Percentiles rank a stretch among this genome's conserved stretches.
These are phyloP conservation scores for Diplodus puntazzo DNA, from an alignment of 2,797 vertebrate genomes.

Conservation along the genomic window DNA sequence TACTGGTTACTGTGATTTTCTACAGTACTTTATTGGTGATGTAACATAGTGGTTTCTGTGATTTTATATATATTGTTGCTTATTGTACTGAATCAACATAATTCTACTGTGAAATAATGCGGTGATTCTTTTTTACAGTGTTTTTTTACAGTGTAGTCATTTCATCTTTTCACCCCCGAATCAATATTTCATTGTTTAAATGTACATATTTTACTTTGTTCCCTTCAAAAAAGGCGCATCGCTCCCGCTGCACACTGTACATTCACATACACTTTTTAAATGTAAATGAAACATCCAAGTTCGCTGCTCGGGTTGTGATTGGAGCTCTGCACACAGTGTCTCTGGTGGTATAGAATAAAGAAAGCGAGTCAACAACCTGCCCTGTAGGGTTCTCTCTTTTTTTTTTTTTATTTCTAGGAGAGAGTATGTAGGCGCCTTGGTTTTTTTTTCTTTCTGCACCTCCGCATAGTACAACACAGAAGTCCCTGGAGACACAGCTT, in stretches of 20 bases:
- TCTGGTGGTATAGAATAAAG: constrained; percentile 56
- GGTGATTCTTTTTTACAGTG: no score
- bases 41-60: no score
- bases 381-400: constrained; percentile 41
- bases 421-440: constrained; percentile 52
- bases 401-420: constrained; percentile 38
- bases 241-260: background rate
- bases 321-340: constrained; percentile 41
- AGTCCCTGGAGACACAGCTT: constrained; percentile 47
- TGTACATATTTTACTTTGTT: background rate
- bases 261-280: constrained; percentile 18
- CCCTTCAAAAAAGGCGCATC: background rate
- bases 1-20: no score
- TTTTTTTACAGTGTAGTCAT: no score
- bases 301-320: constrained; percentile 40
- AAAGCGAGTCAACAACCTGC: constrained; percentile 54
- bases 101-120: no score
- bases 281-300: constrained; percentile 48
- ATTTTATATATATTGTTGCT: no score
- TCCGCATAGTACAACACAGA: constrained; percentile 57
- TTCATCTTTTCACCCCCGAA: background rate
- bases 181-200: background rate
- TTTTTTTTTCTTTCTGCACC: constrained; percentile 51
- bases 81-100: no score
- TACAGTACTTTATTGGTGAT: no score